Evolutionary conservation across 2,888 invertebrate genomes (phyloP).

Genomic region (Geotrupes spiniger): DNA sequence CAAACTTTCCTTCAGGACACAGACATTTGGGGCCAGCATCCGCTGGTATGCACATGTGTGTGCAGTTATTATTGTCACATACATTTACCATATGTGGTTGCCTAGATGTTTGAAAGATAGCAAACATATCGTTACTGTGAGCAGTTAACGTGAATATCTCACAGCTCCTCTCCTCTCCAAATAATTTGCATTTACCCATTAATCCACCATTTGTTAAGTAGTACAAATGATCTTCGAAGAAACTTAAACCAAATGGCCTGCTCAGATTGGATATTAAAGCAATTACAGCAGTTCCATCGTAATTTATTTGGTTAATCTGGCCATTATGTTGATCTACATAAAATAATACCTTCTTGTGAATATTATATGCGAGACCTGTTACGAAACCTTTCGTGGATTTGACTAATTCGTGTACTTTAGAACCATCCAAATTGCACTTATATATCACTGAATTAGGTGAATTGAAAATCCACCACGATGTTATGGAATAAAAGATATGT

Average conservation of each 20-base stretch:
- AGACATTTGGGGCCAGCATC: conserved; percentile 54
- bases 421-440: conserved; percentile 57
- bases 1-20: conserved; percentile 55
- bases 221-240: conserved; percentile 76
- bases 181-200: conserved; percentile 60
- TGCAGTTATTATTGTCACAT: conserved; percentile 56
- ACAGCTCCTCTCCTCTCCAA: conserved; percentile 45
- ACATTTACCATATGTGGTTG: conserved; percentile 54
- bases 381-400: conserved; percentile 40
- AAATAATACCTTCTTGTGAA: conserved; percentile 64
- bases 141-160: conserved; percentile 48
- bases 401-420: conserved; percentile 48
- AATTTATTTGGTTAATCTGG: conserved; percentile 53
- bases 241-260: conserved; percentile 62
- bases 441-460: conserved; percentile 53
- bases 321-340: conserved; percentile 67
- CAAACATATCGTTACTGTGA: conserved; percentile 53
- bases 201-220: conserved; percentile 60
- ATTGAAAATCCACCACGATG: conserved; percentile 49
- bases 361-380: conserved; percentile 53
- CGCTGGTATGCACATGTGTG: conserved; percentile 61
- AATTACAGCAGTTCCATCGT: conserved; percentile 50
- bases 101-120: conserved; percentile 55
- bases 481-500: conserved; percentile 58
- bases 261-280: conserved; percentile 51